Conservation (phyloP, 2,797 vertebrate species). For the Pantherophis alleghaniensis region DNA sequence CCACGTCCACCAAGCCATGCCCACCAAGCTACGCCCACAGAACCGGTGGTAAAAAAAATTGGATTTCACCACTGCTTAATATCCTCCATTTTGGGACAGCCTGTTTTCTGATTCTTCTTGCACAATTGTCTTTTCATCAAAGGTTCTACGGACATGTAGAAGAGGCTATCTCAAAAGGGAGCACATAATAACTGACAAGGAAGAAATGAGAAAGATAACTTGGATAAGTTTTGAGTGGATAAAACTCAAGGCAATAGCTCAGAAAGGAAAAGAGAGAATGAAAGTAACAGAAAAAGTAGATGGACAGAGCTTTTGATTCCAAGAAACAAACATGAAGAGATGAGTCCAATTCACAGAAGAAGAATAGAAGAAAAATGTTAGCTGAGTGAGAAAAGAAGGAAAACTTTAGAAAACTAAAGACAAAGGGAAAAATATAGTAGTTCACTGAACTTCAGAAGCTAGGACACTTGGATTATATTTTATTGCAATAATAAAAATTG, state of each 20-base stretch:
- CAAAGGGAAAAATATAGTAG: neutral
- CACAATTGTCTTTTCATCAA: no score
- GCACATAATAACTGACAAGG: no score
- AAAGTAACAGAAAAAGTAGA: neutral
- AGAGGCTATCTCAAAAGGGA: neutral
- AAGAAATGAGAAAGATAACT: neutral
- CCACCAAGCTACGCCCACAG: no score
- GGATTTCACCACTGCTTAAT: neutral
- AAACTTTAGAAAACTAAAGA: neutral
- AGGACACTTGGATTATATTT: neutral
- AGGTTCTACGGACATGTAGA: neutral
- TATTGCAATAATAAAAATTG: neutral
- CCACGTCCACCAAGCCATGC: no score
- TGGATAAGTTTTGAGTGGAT: neutral
- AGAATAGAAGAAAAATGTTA: neutral
- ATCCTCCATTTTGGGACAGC: neutral
- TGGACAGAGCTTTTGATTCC: neutral
- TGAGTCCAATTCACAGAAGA: neutral
- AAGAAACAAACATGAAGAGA: neutral
- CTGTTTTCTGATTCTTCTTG: neutral
- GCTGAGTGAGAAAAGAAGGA: neutral
- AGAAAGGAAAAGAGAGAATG: neutral
- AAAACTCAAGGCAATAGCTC: neutral
- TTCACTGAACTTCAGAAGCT: neutral
- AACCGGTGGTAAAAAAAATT: no score